These are phyloP conservation scores for Cheilosia scutellata DNA, from an alignment of 2,888 invertebrate genomes.

Conservation along the genomic window DNA sequence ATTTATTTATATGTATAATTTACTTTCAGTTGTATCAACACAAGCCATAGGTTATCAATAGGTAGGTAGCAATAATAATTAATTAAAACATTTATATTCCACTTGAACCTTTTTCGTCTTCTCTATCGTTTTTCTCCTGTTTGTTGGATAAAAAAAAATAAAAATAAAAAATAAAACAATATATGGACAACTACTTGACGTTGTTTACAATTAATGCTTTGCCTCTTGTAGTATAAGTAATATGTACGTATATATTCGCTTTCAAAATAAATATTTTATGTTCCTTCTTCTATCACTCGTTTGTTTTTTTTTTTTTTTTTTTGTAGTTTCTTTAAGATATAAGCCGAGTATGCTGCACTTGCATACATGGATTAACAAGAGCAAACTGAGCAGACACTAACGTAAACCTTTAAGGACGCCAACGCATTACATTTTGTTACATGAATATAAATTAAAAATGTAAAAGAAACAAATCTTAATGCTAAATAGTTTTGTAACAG, in stretches of 20 bases:
- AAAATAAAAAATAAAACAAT: background rate
- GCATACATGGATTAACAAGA: slow-evolving; percentile 11
- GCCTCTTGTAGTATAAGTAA: background rate
- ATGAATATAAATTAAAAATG: slow-evolving; percentile 40
- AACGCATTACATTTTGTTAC: slow-evolving; percentile 34
- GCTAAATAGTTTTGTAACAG: slow-evolving; percentile 21
- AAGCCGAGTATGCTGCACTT: slow-evolving; percentile 10
- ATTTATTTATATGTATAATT: slow-evolving; percentile 65
- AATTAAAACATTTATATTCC: slow-evolving; percentile 63
- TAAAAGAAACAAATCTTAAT: slow-evolving; percentile 38
- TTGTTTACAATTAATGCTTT: background rate
- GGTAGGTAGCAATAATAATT: slow-evolving; percentile 70
- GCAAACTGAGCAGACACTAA: slow-evolving; percentile 22
- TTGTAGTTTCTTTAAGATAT: background rate
- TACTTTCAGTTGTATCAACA: slow-evolving; percentile 75
- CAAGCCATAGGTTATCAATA: slow-evolving; percentile 75
- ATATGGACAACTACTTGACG: background rate
- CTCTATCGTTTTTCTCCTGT: slow-evolving; percentile 13
- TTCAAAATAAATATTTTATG: slow-evolving; percentile 64
- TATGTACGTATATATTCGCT: slow-evolving; percentile 38
- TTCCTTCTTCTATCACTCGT: slow-evolving; percentile 54
- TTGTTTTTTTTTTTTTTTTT: slow-evolving; percentile 11
- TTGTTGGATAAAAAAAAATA: slow-evolving; percentile 5
- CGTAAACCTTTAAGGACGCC: slow-evolving; percentile 24
- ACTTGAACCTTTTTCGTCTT: slow-evolving; percentile 15